phyloP scores from a whole-genome alignment of 2,797 vertebrate genomes.

The Telmatherina bonti region DNA sequence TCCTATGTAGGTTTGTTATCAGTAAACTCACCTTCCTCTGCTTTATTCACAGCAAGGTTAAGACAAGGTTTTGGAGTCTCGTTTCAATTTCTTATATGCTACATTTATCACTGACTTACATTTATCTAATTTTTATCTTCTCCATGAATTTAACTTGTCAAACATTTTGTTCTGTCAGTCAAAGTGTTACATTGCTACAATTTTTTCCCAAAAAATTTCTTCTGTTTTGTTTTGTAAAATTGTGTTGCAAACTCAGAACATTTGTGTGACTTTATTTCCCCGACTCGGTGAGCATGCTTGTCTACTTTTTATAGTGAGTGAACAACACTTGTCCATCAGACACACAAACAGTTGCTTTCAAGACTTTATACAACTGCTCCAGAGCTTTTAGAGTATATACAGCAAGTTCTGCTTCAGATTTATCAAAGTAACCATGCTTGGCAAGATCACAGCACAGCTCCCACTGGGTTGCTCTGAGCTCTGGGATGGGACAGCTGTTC shows the following conservation, averaged over 20 bases:
- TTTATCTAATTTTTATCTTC: not conserved
- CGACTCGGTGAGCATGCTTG: too few relatives aligned
- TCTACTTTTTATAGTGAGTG: too few relatives aligned
- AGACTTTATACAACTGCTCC: not conserved
- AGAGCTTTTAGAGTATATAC: not conserved
- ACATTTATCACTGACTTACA: not conserved
- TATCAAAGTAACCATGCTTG: constrained; percentile 2
- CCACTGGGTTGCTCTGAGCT: constrained; percentile 4
- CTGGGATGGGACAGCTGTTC: constrained; percentile 25
- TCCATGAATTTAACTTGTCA: too few relatives aligned
- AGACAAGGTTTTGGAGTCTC: not conserved
- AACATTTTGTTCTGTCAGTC: not conserved
- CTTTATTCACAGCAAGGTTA: not conserved
- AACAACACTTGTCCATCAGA: constrained; percentile 13
- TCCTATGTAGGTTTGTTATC: not conserved
- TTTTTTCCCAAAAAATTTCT: not conserved
- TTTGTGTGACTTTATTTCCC: too few relatives aligned
- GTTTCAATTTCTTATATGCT: not conserved
- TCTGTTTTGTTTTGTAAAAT: not conserved
- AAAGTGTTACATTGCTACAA: not conserved
- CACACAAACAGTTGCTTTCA: constrained; percentile 9
- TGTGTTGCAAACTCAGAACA: too few relatives aligned
- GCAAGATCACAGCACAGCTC: not conserved
- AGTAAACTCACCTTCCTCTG: not conserved
- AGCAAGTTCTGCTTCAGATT: constrained; percentile 3